Evolutionary conservation across 2,888 invertebrate species (phyloP).

Genomic region (Ophonus ardosiacus): DNA sequence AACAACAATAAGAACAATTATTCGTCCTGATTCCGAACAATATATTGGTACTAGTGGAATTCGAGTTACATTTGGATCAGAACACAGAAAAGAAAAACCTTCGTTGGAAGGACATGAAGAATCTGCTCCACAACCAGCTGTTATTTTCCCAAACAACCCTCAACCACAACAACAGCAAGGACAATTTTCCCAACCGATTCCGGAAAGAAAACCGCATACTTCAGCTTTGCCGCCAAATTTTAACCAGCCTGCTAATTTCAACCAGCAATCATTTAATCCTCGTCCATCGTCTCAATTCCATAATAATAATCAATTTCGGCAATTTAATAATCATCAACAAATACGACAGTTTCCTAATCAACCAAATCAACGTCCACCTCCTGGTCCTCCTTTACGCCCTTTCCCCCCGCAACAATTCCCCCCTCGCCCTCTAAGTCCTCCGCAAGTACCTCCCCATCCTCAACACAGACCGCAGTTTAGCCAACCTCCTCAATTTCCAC

Average conservation of each 20-base stretch:
- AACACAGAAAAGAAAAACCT: slow-evolving; percentile 77
- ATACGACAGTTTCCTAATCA: slow-evolving; percentile 62
- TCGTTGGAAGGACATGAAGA: slow-evolving; percentile 79
- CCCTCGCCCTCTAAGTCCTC: slow-evolving; percentile 26
- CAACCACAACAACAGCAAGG: slow-evolving; percentile 65
- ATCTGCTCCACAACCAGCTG: slow-evolving; percentile 82
- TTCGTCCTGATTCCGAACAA: slow-evolving; percentile 90
- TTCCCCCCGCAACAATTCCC: slow-evolving; percentile 49
- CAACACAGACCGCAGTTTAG: slow-evolving; percentile 49
- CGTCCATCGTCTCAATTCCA: slow-evolving; percentile 57
- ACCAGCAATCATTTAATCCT: slow-evolving; percentile 45
- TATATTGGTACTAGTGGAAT: slow-evolving; percentile 90
- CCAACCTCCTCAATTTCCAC: slow-evolving; percentile 66
- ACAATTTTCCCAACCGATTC: slow-evolving; percentile 67
- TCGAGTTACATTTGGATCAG: slow-evolving; percentile 88
- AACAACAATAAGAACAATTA: slow-evolving; percentile 90
- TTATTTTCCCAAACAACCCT: slow-evolving; percentile 75
- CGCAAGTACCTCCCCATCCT: slow-evolving; percentile 7
- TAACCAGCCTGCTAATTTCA: slow-evolving; percentile 49
- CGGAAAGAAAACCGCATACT: slow-evolving; percentile 65
- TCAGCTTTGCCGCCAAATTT: slow-evolving; percentile 65
- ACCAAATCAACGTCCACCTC: slow-evolving; percentile 60
- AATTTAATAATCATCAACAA: slow-evolving; percentile 51
- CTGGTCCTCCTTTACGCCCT: slow-evolving; percentile 47
- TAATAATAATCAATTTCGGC: slow-evolving; percentile 53